These are phyloP conservation scores for Vollenhovia emeryi DNA, from an alignment of 1,140 invertebrate genomes.

Conservation along the genomic window DNA sequence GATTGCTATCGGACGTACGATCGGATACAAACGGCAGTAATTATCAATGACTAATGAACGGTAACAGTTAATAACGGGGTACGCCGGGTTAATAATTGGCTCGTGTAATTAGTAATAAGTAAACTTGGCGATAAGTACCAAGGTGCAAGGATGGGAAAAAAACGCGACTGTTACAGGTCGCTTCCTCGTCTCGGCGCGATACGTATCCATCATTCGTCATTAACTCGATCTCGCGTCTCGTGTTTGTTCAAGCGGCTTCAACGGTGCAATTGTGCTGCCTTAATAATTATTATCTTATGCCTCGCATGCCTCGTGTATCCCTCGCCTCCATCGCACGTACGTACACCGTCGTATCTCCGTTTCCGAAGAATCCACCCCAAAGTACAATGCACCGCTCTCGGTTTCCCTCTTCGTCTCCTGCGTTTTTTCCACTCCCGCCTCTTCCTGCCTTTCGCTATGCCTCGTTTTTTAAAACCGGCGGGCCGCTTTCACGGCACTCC, in stretches of 20 bases:
- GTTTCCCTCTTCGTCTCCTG: not conserved
- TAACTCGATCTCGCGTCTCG: not conserved
- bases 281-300: not conserved
- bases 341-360: not conserved
- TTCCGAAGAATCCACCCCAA: not conserved
- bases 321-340: not conserved
- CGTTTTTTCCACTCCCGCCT: slow-evolving; percentile 8
- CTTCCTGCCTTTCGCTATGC: slow-evolving; percentile 15
- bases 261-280: not conserved
- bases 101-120: not conserved
- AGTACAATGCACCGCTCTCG: slow-evolving; percentile 5
- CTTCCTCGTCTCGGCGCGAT: not conserved
- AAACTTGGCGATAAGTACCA: not conserved
- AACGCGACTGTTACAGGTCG: not conserved
- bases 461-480: slow-evolving; percentile 51
- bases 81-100: not conserved
- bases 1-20: not conserved
- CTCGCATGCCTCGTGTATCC: not conserved
- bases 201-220: not conserved
- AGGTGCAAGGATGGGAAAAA: not conserved
- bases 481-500: slow-evolving; percentile 63
- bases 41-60: slow-evolving; percentile 5
- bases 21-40: not conserved
- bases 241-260: not conserved
- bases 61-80: not conserved